Evolutionary conservation across 1,140 invertebrate genomes (phyloP), one percentile per base, ranked within the genome.

Genomic region (Drosophila equinoxialis): DNA sequence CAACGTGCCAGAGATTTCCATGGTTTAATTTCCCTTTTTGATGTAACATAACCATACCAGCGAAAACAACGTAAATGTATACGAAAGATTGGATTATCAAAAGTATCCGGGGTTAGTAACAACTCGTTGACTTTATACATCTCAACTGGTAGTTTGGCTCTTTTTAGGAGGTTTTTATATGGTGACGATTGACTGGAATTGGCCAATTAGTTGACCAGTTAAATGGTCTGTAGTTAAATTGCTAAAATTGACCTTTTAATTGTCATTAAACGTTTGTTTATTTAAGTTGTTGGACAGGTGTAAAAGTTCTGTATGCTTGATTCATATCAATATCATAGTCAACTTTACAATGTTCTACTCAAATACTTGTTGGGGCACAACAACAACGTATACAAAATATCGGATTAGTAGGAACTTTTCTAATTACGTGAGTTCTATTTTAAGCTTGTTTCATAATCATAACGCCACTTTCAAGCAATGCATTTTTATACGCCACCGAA

Each of bases 21-120:
- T 0, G 81, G 59, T 13, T 68, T 65, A 0, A 7, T 17, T n/a
- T 90, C 75, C 33, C 82, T 68, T 11, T 42, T 54, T n/a, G 70
- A 69, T 1, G 86, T 65, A 71, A 90, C 73, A 74, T 90, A 90
- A 14, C 85, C 85, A 3, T 85, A 90, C 68, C 55, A 77, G 5
- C 65, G 81, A 63, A 90, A 90, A 76, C 68, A 84, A 0, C 45
- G 45, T 59, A 90, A 35, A 14, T 90, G 85, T 13, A 57, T 54
- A 2, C 33, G n/a, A 41, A 90, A 79, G 4, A 90, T 63, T 1
- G 72, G 62, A 68, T 77, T 64, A 0, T 73, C 60, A 20, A 90
- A 90, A 23, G 57, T 79, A 6, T 75, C 71, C 23, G 58, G 45
- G 10, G 73, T 41, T 3, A 87, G 70, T 3, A 68, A 60, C 17